Conservation (phyloP, 2,888 invertebrate genomes). For the Hofmannophila pseudospretella region DNA sequence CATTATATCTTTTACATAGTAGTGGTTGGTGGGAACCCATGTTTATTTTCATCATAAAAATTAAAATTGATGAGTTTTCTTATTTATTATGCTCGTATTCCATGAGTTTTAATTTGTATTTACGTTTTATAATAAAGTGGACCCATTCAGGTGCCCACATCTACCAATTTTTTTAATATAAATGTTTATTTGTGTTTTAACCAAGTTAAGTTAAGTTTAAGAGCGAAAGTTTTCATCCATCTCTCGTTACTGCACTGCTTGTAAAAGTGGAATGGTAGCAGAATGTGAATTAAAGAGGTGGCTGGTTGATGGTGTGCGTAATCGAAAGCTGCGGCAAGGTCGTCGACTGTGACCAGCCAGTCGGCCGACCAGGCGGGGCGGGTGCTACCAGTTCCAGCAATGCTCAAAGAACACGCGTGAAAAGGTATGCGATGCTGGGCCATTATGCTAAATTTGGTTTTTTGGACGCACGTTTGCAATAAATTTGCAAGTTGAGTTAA, state of each 20-base stretch:
- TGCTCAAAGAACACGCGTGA: background rate
- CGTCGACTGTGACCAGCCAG: conserved; percentile 36
- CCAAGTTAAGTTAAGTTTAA: background rate
- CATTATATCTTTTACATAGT: too few relatives aligned
- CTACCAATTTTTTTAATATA: background rate
- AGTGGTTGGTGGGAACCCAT: too few relatives aligned
- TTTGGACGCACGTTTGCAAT: background rate
- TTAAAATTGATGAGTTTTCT: too few relatives aligned
- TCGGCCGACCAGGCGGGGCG: conserved; percentile 27
- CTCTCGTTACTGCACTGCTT: background rate
- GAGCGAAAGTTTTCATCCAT: conserved; percentile 7
- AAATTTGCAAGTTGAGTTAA: conserved; percentile 3
- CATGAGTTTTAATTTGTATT: too few relatives aligned
- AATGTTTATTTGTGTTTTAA: background rate
- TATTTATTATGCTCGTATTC: too few relatives aligned
- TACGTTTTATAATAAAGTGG: conserved; percentile 1
- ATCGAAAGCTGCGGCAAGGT: conserved; percentile 54
- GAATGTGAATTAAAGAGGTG: conserved; percentile 22
- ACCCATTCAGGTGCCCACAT: background rate
- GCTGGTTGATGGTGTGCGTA: conserved; percentile 28
- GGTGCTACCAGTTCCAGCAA: conserved; percentile 18
- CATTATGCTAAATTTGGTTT: conserved; percentile 6
- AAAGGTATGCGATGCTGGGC: background rate
- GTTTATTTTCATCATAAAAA: too few relatives aligned
- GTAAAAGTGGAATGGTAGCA: conserved; percentile 34